Evolutionary conservation across 1,140 invertebrate genomes (phyloP).

Genomic region (Macrobrachium nipponense): DNA sequence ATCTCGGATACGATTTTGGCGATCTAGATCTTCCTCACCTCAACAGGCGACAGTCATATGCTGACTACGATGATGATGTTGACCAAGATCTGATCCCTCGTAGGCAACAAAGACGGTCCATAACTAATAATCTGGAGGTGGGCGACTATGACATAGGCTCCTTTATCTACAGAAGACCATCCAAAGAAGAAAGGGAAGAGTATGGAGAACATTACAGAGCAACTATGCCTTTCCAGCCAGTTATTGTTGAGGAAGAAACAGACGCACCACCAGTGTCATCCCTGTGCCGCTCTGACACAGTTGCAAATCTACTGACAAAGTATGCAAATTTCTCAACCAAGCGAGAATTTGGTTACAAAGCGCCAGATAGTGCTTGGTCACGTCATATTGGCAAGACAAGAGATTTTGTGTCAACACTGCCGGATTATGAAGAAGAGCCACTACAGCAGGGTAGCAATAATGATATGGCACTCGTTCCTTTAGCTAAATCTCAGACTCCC

Average conservation of each 20-base stretch:
- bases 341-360: constrained; percentile 53
- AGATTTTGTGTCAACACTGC: constrained; percentile 4
- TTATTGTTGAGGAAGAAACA: constrained; percentile 24
- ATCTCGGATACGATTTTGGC: background rate
- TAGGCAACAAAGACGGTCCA: background rate
- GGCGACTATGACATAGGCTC: background rate
- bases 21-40: background rate
- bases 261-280: constrained; percentile 17
- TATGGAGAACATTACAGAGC: constrained; percentile 38
- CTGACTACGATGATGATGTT: too few species aligned
- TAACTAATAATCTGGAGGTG: background rate
- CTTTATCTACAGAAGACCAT: constrained; percentile 28
- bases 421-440: background rate
- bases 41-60: background rate
- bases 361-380: constrained; percentile 19
- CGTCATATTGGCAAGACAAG: constrained; percentile 3
- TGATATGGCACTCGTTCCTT: background rate
- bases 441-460: background rate
- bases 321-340: constrained; percentile 53
- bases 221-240: constrained; percentile 42
- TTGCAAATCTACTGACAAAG: constrained; percentile 60
- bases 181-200: constrained; percentile 41
- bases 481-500: background rate
- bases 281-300: constrained; percentile 58
- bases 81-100: too few species aligned